Conservation (phyloP, 2,113 vertebrate genomes). For the Macroglossus sobrinus region DNA sequence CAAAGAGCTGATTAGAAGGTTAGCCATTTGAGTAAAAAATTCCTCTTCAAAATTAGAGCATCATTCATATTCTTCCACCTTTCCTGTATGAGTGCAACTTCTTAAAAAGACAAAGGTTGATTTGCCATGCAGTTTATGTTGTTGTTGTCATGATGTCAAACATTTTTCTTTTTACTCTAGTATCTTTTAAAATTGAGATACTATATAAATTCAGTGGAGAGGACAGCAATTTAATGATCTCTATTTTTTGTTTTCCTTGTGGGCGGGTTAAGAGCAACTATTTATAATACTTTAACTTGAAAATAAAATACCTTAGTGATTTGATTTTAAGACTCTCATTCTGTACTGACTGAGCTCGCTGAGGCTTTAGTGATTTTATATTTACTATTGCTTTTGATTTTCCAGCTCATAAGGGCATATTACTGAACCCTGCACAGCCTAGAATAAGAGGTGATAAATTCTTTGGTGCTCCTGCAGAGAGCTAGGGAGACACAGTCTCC, state of each 20-base stretch:
- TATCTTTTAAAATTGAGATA: background rate
- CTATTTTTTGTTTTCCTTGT: background rate
- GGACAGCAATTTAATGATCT: background rate
- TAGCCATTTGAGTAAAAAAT: too few species aligned
- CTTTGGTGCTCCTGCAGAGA: background rate
- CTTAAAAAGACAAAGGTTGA: background rate
- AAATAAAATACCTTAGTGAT: background rate
- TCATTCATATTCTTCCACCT: too few species aligned
- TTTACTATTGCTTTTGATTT: background rate
- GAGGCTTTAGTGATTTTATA: background rate
- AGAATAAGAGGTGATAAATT: background rate
- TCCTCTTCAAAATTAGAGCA: background rate
- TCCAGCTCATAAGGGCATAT: background rate
- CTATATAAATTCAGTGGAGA: background rate
- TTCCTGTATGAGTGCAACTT: background rate
- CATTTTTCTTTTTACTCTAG: background rate
- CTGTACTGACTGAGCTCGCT: background rate
- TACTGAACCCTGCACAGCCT: background rate
- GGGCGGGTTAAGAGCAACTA: background rate
- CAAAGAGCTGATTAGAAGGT: too few species aligned
- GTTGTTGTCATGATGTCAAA: background rate
- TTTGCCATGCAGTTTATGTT: background rate
- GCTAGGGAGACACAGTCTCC: background rate
- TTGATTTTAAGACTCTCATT: background rate
- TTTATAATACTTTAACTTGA: slow-evolving; percentile 3